Conservation (phyloP, 2,797 vertebrate species). For the Labeo calbasu region DNA sequence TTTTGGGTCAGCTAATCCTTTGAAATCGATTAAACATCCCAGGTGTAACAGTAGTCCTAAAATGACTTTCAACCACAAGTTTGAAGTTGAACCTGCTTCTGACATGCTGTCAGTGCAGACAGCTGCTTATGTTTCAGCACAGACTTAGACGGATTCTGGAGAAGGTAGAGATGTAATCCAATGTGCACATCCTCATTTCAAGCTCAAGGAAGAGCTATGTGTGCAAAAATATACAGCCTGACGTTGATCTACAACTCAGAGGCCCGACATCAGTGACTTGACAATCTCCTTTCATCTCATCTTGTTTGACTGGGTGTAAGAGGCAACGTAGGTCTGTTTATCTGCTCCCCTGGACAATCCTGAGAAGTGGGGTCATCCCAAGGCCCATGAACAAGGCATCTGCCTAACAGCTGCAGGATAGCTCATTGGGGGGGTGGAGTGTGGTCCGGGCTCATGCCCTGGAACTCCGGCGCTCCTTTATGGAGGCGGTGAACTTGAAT, state of each 20-base stretch:
- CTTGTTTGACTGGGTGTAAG: conserved; percentile 39
- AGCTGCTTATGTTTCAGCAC: neutral
- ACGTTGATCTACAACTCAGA: conserved; percentile 9
- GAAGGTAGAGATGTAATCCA: neutral
- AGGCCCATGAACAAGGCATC: conserved; percentile 56
- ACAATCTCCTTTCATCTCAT: conserved; percentile 50
- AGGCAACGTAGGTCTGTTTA: conserved; percentile 33
- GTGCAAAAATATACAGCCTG: conserved; percentile 44
- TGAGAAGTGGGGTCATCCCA: conserved; percentile 27
- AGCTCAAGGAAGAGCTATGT: neutral
- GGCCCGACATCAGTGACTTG: conserved; percentile 15
- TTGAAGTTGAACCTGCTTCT: neutral
- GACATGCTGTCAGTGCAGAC: neutral
- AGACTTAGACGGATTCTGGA: neutral
- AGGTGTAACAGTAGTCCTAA: conserved; percentile 25
- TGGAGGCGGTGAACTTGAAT: conserved; percentile 65
- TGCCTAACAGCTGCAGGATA: conserved; percentile 60
- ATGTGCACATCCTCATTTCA: conserved; percentile 13
- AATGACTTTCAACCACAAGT: conserved; percentile 10
- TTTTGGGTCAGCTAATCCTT: neutral
- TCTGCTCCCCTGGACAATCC: conserved; percentile 29
- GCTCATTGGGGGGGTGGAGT: conserved; percentile 49
- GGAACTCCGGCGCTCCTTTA: conserved; percentile 43
- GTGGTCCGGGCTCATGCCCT: conserved; percentile 25
- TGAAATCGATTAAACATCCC: conserved; percentile 27